A percentile compares a stretch with the other conserved stretches of the same genome.
Evolutionary conservation across 2,888 invertebrate genomes (phyloP).

Genomic region (Cephus pygmeus): DNA sequence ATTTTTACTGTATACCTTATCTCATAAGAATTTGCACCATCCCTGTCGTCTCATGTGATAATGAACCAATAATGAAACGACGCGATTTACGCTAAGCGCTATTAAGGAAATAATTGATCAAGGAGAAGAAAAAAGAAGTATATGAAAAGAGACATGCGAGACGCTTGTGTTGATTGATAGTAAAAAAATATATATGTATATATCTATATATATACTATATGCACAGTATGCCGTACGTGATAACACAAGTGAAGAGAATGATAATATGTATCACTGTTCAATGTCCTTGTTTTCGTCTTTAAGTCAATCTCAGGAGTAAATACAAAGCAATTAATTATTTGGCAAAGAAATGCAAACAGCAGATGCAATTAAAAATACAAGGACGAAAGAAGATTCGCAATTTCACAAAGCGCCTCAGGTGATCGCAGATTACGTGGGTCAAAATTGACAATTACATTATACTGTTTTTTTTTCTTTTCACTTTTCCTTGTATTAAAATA

Average conservation of each 20-base stretch:
- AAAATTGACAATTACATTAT: not conserved
- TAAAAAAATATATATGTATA: not conserved
- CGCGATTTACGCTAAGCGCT: not conserved
- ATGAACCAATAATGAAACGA: not conserved
- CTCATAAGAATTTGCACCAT: not conserved
- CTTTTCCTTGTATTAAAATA: not conserved
- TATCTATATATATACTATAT: not conserved
- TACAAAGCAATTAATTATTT: not conserved
- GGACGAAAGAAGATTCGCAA: not conserved
- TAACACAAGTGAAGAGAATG: not conserved
- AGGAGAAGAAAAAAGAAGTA: not conserved
- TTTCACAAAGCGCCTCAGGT: not conserved
- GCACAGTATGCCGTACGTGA: not conserved
- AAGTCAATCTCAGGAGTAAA: not conserved
- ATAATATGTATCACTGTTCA: not conserved
- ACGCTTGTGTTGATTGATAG: not conserved
- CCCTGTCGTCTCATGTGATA: not conserved
- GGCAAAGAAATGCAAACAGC: not conserved
- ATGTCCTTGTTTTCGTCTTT: not conserved
- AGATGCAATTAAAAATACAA: not conserved
- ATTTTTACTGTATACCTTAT: not conserved
- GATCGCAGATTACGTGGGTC: not conserved
- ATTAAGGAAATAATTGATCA: not conserved
- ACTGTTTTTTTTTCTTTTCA: not conserved
- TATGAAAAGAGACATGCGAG: not conserved